Evolutionary conservation across 2,113 vertebrate genomes (phyloP).

Genomic region (Clarias macrocephalus): DNA sequence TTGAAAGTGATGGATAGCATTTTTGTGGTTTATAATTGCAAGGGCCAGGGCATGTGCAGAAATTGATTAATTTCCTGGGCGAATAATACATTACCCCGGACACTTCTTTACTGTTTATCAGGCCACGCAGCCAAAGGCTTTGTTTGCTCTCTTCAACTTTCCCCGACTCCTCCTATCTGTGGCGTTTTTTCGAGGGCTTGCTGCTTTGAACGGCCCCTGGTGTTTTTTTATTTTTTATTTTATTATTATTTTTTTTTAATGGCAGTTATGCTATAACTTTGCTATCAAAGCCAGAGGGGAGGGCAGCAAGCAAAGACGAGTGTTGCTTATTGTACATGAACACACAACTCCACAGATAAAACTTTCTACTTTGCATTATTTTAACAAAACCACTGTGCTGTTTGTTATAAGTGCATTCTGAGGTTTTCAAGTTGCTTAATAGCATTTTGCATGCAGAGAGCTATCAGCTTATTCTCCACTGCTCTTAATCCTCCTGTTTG

Average conservation of each 20-base stretch:
- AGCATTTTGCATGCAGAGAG: conserved; percentile 26
- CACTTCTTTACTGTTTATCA: conserved; percentile 65
- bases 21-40: conserved; percentile 73
- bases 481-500: conserved; percentile 41
- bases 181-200: conserved; percentile 47
- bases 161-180: conserved; percentile 50
- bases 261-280: conserved; percentile 37
- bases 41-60: conserved; percentile 57
- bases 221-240: conserved; percentile 37
- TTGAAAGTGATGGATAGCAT: conserved; percentile 69
- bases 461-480: conserved; percentile 25
- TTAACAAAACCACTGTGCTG: conserved; percentile 26
- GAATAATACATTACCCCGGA: conserved; percentile 64
- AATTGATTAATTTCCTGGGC: conserved; percentile 65
- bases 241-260: too few species aligned
- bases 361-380: conserved; percentile 40
- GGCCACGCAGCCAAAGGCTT: conserved; percentile 60
- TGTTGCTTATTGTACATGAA: conserved; percentile 45
- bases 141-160: conserved; percentile 65
- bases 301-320: conserved; percentile 34
- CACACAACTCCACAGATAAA: conserved; percentile 39
- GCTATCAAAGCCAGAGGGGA: conserved; percentile 47
- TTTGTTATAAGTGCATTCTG: conserved; percentile 11
- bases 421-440: conserved; percentile 29
- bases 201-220: conserved; percentile 45